Base-by-base conservation (phyloP, 1,140 invertebrate species). In the Dufourea novaeangliae region DNA sequence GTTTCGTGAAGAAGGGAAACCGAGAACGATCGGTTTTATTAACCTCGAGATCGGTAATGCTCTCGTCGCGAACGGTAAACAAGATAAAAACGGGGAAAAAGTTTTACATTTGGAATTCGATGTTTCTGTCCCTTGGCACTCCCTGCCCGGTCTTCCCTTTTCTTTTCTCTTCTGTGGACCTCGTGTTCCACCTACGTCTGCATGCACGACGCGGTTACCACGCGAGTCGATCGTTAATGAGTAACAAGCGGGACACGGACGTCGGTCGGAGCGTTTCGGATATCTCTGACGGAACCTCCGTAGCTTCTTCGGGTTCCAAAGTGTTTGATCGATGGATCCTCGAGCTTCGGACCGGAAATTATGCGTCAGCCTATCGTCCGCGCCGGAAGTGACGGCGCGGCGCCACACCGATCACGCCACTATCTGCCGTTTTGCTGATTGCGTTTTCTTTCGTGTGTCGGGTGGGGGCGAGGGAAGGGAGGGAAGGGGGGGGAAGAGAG, bases 321-420 rank as follows among this genome's bases (percentile, higher is more conserved):
- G 70, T 92, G 91, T 92, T 92, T 92, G 92, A 92, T 92, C 92
- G 92, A 92, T 92, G 88, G 88, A 90, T 92, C 86, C 84, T 82
- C 79, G 79, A 20, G 80, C 32, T 84, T 89, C 77, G 84, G 88
- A 86, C 87, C 91, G 91, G 92, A 92, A 92, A 92, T 92, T 92
- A 92, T 92, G 91, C 91, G 92, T 92, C 92, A 92, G 90, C 88
- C 90, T 90, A 90, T 92, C 89, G 78, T 88, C 76, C 85, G 86
- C 75, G 86, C 74, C 87, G 88, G 89, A 91, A 92, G 88, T 88
- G 87, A 91, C 88, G 86, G 86, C 86, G 83, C 81, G 80, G 83
- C 87, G 80, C 88, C 79, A 71, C 80, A 79, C 74, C 83, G 86
- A 90, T 91, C 90, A 90, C 89, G 90, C 90, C 63, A 91, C 85